A percentile compares a stretch with the other conserved stretches of the same genome.
These are phyloP conservation scores for Champsocephalus gunnari DNA, from an alignment of 2,797 vertebrate species.

Conservation along the genomic window DNA sequence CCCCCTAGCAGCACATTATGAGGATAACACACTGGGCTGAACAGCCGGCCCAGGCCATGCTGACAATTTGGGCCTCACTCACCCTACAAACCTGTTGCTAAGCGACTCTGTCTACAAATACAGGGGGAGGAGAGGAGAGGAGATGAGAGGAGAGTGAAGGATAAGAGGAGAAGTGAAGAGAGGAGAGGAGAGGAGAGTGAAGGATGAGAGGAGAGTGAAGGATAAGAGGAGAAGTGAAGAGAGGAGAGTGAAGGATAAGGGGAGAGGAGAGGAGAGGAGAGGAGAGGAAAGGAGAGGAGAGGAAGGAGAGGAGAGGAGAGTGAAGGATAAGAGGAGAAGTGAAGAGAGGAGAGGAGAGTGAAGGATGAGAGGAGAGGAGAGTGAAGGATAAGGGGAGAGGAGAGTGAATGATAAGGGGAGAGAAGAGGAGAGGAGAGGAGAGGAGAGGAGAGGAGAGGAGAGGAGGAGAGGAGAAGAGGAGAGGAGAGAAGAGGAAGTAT, in stretches of 20 bases:
- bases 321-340: too few relatives aligned
- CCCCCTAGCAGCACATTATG: slow-evolving; percentile 46
- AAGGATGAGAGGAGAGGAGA: not conserved
- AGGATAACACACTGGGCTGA: slow-evolving; percentile 60
- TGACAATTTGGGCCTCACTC: slow-evolving; percentile 66
- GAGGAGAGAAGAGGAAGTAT: not conserved
- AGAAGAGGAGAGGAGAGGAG: too few relatives aligned
- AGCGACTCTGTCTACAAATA: slow-evolving; percentile 74
- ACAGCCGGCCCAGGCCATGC: slow-evolving; percentile 58
- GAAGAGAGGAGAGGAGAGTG: not conserved
- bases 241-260: not conserved
- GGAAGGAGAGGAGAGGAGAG: not conserved
- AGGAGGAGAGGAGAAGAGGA: too few relatives aligned
- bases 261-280: not conserved
- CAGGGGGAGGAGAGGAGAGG: slow-evolving; percentile 1
- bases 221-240: too few relatives aligned
- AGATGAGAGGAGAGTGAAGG: not conserved
- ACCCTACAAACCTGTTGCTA: slow-evolving; percentile 80
- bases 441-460: too few relatives aligned
- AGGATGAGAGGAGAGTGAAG: not conserved
- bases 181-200: not conserved
- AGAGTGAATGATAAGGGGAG: not conserved
- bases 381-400: not conserved
- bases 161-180: not conserved
- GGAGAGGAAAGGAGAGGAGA: slow-evolving; percentile 2